Evolutionary conservation across 2,888 invertebrate species (phyloP).

Genomic region (Melanostoma scalare): DNA sequence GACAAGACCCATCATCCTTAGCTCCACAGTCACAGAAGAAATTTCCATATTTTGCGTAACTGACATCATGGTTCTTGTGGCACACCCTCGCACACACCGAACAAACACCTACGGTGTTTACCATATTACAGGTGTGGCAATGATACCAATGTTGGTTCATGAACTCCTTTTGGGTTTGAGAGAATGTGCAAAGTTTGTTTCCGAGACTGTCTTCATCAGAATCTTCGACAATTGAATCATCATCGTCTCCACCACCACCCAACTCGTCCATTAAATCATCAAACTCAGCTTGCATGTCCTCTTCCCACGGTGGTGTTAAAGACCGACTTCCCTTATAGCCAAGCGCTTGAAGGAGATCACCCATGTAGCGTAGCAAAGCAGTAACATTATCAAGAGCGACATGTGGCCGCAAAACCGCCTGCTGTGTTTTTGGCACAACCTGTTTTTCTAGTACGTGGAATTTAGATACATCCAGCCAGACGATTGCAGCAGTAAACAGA

Average conservation of each 20-base stretch:
- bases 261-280: conserved; percentile 94
- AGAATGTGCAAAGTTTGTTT: conserved; percentile 95
- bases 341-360: conserved; percentile 84
- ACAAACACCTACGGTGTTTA: conserved; percentile 98
- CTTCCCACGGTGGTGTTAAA: conserved; percentile 90
- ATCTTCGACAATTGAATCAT: conserved; percentile 93
- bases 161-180: conserved; percentile 97
- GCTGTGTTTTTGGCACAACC: conserved; percentile 71
- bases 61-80: conserved; percentile 97
- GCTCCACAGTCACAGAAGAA: conserved; percentile 99
- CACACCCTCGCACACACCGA: conserved; percentile 98
- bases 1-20: conserved; percentile 92
- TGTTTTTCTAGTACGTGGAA: conserved; percentile 79
- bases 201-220: conserved; percentile 82
- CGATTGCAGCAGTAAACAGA: conserved; percentile 89
- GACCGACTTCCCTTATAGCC: conserved; percentile 82
- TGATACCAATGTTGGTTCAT: conserved; percentile 99
- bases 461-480: conserved; percentile 91
- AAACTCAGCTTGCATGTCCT: conserved; percentile 88
- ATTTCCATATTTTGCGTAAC: conserved; percentile 98
- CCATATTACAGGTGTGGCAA: conserved; percentile 99
- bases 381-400: conserved; percentile 90
- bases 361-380: conserved; percentile 91
- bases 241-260: conserved; percentile 95
- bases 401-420: conserved; percentile 75